Evolutionary conservation across 2,888 invertebrate genomes (phyloP).

Genomic region (Heteropelma amictum): DNA sequence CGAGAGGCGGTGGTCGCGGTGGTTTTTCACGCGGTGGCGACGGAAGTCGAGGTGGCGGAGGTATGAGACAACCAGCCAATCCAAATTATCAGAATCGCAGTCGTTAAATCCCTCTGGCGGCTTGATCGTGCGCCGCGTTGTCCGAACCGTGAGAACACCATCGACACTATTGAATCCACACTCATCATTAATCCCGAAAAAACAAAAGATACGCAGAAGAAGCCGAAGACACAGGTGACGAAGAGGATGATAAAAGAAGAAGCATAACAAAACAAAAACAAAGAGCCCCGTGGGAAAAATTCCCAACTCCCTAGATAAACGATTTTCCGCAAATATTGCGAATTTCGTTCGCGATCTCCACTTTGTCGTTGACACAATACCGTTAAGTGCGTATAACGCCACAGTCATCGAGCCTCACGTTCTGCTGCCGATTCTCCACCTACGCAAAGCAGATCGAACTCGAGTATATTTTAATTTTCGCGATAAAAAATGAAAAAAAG

Average conservation of each 20-base stretch:
- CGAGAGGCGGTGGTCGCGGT: conserved; percentile 71
- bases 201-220: conserved; percentile 15
- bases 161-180: conserved; percentile 29
- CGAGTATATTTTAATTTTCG: conserved; percentile 21
- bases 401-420: conserved; percentile 3
- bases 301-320: neutral
- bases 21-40: conserved; percentile 72
- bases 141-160: conserved; percentile 41
- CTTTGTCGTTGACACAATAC: conserved; percentile 2
- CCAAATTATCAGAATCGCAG: conserved; percentile 72
- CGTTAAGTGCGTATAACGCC: conserved; percentile 16
- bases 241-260: neutral
- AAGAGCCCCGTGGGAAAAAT: neutral
- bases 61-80: conserved; percentile 73
- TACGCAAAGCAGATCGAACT: conserved; percentile 37
- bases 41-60: conserved; percentile 70
- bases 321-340: conserved; percentile 13
- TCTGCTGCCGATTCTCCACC: neutral
- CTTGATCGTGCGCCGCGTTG: conserved; percentile 48
- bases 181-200: conserved; percentile 44
- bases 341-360: conserved; percentile 20
- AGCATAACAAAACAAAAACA: neutral
- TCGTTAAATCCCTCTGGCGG: conserved; percentile 68
- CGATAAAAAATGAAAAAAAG: neutral
- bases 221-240: neutral